Percentiles rank a stretch among this genome's conserved stretches.
Evolutionary conservation across 1,140 invertebrate genomes (phyloP).

Genomic region (Arion vulgaris): DNA sequence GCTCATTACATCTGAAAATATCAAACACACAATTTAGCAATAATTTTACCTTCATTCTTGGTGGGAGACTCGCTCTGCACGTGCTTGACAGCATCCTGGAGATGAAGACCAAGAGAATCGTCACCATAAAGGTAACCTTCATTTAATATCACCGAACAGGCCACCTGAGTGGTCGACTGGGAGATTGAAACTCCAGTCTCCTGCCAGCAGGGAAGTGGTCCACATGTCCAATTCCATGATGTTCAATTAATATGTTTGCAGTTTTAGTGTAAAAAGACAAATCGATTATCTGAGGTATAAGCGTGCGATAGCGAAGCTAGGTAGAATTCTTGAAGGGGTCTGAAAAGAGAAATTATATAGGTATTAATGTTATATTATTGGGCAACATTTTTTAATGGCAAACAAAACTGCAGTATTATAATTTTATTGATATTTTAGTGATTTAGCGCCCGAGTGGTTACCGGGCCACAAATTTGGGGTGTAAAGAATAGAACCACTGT

Average conservation of each 20-base stretch:
- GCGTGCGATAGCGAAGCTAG: conserved; percentile 38
- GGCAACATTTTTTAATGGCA: too few relatives aligned
- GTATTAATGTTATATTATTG: too few relatives aligned
- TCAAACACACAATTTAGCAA: neutral
- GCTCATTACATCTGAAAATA: neutral
- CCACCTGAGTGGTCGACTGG: conserved; percentile 32
- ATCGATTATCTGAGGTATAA: conserved; percentile 6
- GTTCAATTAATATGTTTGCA: conserved; percentile 16
- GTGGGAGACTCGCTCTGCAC: conserved; percentile 21
- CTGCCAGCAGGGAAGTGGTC: conserved; percentile 48
- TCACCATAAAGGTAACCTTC: conserved; percentile 36
- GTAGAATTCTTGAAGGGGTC: conserved; percentile 42
- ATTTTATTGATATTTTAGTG: too few relatives aligned
- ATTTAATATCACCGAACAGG: conserved; percentile 43
- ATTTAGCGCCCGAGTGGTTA: too few relatives aligned
- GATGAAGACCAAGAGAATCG: conserved; percentile 26
- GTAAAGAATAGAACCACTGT: too few relatives aligned
- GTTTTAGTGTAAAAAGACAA: neutral
- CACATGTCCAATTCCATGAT: conserved; percentile 40
- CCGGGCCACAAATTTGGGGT: too few relatives aligned
- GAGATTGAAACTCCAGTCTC: conserved; percentile 41
- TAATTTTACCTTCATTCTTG: conserved; percentile 38
- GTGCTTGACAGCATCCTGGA: conserved; percentile 44
- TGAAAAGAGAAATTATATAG: conserved; percentile 27
- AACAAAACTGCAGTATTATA: too few relatives aligned